phyloP scores from a whole-genome alignment of 2,888 invertebrate genomes.

The Zelleria hepariella region DNA sequence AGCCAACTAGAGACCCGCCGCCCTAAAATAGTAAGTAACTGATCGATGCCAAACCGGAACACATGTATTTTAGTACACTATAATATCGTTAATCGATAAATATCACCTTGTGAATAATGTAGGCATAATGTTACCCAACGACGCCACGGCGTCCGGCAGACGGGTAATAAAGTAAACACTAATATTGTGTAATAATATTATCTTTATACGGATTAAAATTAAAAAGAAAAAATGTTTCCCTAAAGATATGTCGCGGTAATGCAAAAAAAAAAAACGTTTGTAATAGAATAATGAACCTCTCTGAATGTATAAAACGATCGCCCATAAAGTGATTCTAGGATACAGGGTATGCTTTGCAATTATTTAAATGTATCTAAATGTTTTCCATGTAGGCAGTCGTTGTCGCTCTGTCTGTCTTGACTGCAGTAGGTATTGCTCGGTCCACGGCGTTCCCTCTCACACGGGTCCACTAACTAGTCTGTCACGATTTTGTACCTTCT shows the following conservation, averaged over 20 bases:
- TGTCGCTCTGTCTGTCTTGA: constrained; percentile 42
- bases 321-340: constrained; percentile 87
- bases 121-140: constrained; percentile 44
- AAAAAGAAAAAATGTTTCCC: constrained; percentile 49
- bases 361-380: constrained; percentile 81
- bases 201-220: constrained; percentile 61
- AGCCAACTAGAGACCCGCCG: background rate
- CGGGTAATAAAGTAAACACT: constrained; percentile 25
- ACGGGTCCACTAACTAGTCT: constrained; percentile 62
- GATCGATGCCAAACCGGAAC: constrained; percentile 66
- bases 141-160: constrained; percentile 26
- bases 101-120: constrained; percentile 61
- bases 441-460: constrained; percentile 34
- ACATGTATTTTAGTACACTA: constrained; percentile 46
- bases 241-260: constrained; percentile 60
- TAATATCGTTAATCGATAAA: constrained; percentile 53
- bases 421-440: constrained; percentile 27
- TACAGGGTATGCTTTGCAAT: constrained; percentile 96
- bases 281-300: constrained; percentile 63
- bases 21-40: constrained; percentile 36
- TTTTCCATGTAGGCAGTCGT: constrained; percentile 64
- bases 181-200: constrained; percentile 57
- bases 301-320: constrained; percentile 68
- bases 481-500: constrained; percentile 65
- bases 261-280: constrained; percentile 40